phyloP scores from a whole-genome alignment of 1,140 invertebrate species.

The Paraescarpia echinospica region DNA sequence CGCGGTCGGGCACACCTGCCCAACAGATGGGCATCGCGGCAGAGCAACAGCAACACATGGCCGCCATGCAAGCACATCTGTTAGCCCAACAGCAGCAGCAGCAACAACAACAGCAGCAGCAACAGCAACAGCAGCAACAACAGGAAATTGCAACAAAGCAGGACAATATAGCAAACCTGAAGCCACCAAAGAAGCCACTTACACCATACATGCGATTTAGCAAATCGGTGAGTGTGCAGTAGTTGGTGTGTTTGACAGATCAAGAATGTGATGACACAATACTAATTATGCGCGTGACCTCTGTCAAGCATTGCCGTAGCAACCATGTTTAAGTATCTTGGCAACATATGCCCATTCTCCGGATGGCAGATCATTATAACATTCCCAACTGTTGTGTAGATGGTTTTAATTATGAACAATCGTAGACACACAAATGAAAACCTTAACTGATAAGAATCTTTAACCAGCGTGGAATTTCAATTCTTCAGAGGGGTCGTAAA shows the following conservation, averaged over 20 bases:
- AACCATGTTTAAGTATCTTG: too few species aligned
- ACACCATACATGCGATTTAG: conserved; percentile 33
- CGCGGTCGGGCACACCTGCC: neutral
- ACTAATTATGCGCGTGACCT: too few species aligned
- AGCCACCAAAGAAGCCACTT: conserved; percentile 31
- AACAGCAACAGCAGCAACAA: neutral
- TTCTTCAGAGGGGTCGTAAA: too few species aligned
- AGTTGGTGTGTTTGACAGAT: neutral
- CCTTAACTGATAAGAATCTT: too few species aligned
- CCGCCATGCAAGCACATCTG: neutral
- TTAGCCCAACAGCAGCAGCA: conserved; percentile 6
- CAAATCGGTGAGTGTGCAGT: conserved; percentile 29
- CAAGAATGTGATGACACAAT: too few species aligned
- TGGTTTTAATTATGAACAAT: too few species aligned
- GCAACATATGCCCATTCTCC: too few species aligned
- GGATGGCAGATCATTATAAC: too few species aligned
- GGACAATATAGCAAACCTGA: conserved; percentile 23
- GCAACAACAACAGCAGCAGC: conserved; percentile 15
- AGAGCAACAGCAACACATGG: neutral
- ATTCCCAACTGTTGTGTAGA: too few species aligned
- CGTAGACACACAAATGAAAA: too few species aligned
- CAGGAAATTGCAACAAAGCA: neutral
- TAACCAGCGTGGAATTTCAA: too few species aligned
- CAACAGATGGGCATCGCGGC: neutral
- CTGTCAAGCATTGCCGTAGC: too few species aligned